Conservation (phyloP, 2,113 vertebrate species). For the Cephalopholis sonnerati region DNA sequence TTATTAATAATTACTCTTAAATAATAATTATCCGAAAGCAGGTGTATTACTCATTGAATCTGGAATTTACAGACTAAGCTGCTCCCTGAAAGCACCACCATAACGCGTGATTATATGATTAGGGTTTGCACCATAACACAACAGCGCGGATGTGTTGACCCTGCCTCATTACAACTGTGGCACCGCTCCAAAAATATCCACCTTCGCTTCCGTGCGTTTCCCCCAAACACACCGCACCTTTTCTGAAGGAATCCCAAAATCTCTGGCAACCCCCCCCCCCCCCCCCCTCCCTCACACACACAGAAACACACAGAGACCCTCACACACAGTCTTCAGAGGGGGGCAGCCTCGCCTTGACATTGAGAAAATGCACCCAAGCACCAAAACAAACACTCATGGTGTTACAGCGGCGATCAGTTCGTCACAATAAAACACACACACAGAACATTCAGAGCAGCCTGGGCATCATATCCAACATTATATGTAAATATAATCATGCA, state of each 20-base stretch:
- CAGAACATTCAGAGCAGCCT: background rate
- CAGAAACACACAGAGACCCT: background rate
- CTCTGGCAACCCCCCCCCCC: background rate
- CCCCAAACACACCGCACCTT: slow-evolving; percentile 4
- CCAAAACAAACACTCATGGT: background rate
- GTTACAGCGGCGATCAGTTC: background rate
- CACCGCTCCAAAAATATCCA: slow-evolving; percentile 15
- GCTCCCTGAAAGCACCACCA: slow-evolving; percentile 6
- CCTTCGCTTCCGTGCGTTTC: background rate
- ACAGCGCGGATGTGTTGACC: slow-evolving; percentile 26
- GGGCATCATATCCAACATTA: background rate
- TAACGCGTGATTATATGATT: background rate
- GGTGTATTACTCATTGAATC: background rate
- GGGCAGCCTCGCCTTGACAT: slow-evolving; percentile 71
- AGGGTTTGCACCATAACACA: background rate
- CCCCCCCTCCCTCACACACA: background rate
- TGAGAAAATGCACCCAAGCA: slow-evolving; percentile 52
- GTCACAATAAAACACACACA: background rate
- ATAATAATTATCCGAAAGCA: slow-evolving; percentile 13
- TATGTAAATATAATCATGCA: background rate
- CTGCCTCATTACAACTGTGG: slow-evolving; percentile 23
- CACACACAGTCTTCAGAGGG: background rate
- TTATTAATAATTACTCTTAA: background rate
- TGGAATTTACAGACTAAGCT: background rate
- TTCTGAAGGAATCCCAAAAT: slow-evolving; percentile 63